Conservation (phyloP, 2,113 vertebrate species). For the Camelus bactrianus region DNA sequence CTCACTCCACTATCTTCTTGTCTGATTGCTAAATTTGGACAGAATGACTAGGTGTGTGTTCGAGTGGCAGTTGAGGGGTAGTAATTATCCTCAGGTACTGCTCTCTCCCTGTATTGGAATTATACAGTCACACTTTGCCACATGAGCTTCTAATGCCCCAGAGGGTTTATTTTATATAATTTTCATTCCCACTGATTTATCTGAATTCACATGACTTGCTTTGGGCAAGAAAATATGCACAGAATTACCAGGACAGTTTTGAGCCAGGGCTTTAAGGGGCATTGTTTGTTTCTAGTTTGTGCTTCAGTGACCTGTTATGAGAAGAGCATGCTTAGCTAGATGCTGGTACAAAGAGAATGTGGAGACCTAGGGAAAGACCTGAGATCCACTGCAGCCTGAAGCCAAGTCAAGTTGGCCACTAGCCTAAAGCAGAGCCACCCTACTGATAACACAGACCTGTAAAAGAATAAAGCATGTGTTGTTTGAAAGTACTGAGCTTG, state of each 20-base stretch:
- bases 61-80: fast-evolving
- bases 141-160: background rate
- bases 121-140: background rate
- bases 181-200: background rate
- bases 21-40: background rate
- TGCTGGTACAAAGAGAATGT: background rate
- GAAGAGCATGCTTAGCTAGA: background rate
- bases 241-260: background rate
- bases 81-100: background rate
- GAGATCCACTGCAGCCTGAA: background rate
- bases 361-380: background rate
- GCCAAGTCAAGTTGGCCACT: background rate
- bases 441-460: background rate
- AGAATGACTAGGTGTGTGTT: background rate
- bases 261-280: background rate
- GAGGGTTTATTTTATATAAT: background rate
- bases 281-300: background rate
- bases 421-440: background rate
- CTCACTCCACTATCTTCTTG: background rate
- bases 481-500: background rate
- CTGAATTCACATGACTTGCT: background rate
- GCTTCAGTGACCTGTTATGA: background rate
- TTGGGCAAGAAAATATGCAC: background rate
- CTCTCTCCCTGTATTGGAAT: background rate
- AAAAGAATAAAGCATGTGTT: background rate